Evolutionary conservation across 1,140 invertebrate genomes (phyloP).

Genomic region (Aphidius ervi): DNA sequence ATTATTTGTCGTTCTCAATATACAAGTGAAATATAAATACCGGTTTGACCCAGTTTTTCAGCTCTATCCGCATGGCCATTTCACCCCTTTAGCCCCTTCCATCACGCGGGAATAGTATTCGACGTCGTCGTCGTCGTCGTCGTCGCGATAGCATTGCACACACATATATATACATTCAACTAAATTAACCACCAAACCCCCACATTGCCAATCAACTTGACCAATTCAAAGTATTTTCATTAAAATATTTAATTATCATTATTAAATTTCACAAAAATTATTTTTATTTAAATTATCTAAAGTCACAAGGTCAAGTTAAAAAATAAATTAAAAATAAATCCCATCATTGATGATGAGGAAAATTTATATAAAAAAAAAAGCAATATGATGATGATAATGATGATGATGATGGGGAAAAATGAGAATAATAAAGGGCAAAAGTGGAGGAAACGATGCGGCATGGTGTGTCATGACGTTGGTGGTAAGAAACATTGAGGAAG

Average conservation of each 20-base stretch:
- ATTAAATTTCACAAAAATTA: neutral
- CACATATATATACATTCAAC: neutral
- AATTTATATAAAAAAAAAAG: neutral
- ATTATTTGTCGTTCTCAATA: constrained; percentile 20
- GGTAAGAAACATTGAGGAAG: neutral
- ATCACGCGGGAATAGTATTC: no score
- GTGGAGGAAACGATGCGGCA: constrained; percentile 15
- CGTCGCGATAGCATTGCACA: neutral
- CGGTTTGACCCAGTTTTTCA: constrained; percentile 26
- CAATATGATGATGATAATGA: neutral
- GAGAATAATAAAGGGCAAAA: neutral
- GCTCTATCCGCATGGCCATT: constrained; percentile 24
- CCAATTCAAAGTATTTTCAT: neutral
- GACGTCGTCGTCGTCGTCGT: constrained; percentile 6
- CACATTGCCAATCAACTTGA: neutral
- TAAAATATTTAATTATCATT: neutral
- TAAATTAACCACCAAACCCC: no score
- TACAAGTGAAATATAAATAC: constrained; percentile 27
- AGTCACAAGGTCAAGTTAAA: neutral
- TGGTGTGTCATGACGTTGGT: constrained; percentile 18
- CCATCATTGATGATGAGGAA: constrained; percentile 4
- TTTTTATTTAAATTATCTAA: no score
- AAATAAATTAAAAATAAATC: neutral
- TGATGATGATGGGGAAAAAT: neutral
- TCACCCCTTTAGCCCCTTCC: constrained; percentile 11